These are phyloP conservation scores for Platycnemis pennipes DNA, from an alignment of 2,888 invertebrate genomes.

Conservation along the genomic window DNA sequence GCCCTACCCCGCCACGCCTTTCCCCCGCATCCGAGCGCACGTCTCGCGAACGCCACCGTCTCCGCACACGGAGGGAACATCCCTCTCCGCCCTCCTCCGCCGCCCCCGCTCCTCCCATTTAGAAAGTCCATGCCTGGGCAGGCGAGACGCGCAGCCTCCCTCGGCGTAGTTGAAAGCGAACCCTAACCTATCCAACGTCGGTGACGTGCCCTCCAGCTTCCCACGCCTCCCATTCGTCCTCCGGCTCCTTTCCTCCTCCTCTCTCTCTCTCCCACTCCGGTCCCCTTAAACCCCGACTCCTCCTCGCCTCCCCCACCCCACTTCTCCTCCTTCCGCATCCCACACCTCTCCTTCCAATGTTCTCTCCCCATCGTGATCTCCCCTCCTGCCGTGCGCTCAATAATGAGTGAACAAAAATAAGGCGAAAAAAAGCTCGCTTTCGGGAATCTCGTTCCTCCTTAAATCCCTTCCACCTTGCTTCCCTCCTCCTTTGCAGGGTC, in stretches of 20 bases:
- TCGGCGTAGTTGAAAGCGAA: conserved; percentile 62
- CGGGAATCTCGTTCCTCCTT: background rate
- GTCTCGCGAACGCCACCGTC: background rate
- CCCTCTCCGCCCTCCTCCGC: background rate
- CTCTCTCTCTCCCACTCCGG: background rate
- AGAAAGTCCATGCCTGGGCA: conserved; percentile 28
- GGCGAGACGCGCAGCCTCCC: conserved; percentile 53
- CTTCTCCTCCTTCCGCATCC: background rate
- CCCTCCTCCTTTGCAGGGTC: background rate
- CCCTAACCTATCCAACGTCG: conserved; percentile 66
- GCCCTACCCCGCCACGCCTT: background rate
- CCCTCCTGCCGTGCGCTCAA: background rate
- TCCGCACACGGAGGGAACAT: conserved; percentile 14
- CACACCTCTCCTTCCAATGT: background rate
- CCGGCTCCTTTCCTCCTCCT: background rate
- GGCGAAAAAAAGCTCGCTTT: background rate
- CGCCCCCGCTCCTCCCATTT: background rate
- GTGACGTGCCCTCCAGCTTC: conserved; percentile 14
- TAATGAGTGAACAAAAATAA: conserved; percentile 26
- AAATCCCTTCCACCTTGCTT: background rate
- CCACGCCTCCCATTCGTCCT: background rate
- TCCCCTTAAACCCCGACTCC: background rate
- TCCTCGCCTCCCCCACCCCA: background rate
- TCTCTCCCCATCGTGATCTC: background rate
- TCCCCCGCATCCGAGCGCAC: background rate